phyloP scores from a whole-genome alignment of 2,888 invertebrate species.

The Urechis unicinctus region DNA sequence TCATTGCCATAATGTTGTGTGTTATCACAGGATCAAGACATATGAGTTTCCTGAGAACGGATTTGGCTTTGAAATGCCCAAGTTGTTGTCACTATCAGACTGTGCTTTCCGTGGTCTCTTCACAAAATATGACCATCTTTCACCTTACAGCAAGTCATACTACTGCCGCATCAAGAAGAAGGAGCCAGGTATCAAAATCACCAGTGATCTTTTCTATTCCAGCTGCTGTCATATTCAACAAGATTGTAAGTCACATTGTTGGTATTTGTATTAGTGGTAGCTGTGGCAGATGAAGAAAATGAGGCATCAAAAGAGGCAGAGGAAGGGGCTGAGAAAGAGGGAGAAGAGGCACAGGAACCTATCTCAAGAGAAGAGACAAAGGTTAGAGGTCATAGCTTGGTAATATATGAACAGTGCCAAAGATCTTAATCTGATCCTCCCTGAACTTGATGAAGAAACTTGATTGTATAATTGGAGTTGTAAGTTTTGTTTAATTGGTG shows the following conservation, averaged over 20 bases:
- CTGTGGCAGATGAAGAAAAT: constrained; percentile 12
- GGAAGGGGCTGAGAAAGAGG: constrained; percentile 21
- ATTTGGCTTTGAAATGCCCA: constrained; percentile 47
- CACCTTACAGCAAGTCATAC: constrained; percentile 34
- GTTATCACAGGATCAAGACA: constrained; percentile 36
- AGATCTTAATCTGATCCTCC: not conserved
- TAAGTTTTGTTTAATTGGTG: no score
- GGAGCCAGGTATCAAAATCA: not conserved
- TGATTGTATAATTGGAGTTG: not conserved
- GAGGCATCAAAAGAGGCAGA: constrained; percentile 23
- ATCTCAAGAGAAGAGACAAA: constrained; percentile 17
- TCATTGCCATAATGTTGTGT: constrained; percentile 1
- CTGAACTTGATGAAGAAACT: not conserved
- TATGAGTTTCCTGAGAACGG: constrained; percentile 41
- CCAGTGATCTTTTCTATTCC: not conserved
- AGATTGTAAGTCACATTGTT: not conserved
- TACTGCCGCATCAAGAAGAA: constrained; percentile 29
- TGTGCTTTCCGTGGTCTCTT: constrained; percentile 40
- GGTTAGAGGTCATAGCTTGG: no score
- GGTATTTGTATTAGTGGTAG: not conserved
- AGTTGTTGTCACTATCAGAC: constrained; percentile 40
- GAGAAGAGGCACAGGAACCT: constrained; percentile 21
- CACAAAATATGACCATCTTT: constrained; percentile 46
- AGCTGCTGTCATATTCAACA: not conserved
- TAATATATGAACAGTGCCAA: not conserved